Conservation (phyloP, 1,140 invertebrate species). For the Ceratosolen fusciceps region DNA sequence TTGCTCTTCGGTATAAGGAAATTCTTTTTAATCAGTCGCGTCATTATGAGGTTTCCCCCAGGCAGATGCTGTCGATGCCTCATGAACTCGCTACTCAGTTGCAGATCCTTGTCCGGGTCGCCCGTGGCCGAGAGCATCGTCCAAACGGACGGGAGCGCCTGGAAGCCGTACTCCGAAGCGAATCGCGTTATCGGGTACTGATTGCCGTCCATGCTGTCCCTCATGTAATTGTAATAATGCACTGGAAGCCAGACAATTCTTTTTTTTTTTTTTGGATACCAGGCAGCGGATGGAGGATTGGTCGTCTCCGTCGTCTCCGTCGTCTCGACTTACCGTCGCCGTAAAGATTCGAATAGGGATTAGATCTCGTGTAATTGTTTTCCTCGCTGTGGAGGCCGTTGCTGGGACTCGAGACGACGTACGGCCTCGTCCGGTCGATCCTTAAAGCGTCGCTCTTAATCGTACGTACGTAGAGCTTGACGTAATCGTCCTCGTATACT, state of each 20-base stretch:
- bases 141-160: slow-evolving; percentile 84
- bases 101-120: slow-evolving; percentile 75
- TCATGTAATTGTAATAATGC: slow-evolving; percentile 92
- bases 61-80: slow-evolving; percentile 88
- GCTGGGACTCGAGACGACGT: slow-evolving; percentile 90
- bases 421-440: slow-evolving; percentile 78
- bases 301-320: no score
- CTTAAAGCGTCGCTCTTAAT: slow-evolving; percentile 78
- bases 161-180: slow-evolving; percentile 95
- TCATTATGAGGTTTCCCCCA: slow-evolving; percentile 77
- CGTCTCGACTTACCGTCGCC: slow-evolving; percentile 94
- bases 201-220: slow-evolving; percentile 84
- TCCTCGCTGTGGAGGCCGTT: slow-evolving; percentile 86
- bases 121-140: slow-evolving; percentile 75
- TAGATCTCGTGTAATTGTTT: slow-evolving; percentile 81
- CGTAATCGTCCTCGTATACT: slow-evolving; percentile 85
- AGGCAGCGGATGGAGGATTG: no score
- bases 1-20: slow-evolving; percentile 73
- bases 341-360: slow-evolving; percentile 85
- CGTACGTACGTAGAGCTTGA: slow-evolving; percentile 87
- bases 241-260: slow-evolving; percentile 73
- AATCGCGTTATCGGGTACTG: slow-evolving; percentile 88
- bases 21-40: slow-evolving; percentile 74
- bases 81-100: slow-evolving; percentile 75
- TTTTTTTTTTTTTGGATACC: slow-evolving; percentile 23